Conservation (phyloP, 2,113 vertebrate genomes). For the Budorcas taxicolor region DNA sequence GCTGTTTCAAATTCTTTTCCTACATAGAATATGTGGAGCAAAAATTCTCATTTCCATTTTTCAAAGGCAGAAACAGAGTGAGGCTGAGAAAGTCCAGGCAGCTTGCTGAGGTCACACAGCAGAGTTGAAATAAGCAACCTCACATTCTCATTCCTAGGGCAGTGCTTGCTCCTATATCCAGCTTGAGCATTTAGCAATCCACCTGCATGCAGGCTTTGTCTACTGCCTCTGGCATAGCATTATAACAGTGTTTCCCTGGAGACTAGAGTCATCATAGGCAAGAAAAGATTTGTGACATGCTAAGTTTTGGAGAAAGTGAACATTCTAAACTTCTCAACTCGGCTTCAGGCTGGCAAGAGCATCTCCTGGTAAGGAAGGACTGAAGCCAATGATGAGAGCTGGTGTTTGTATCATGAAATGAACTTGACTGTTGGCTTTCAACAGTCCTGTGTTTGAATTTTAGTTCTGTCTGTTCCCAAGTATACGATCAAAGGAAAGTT, state of each 20-base stretch:
- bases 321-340: background rate
- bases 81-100: background rate
- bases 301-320: background rate
- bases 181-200: background rate
- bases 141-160: background rate
- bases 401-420: fast-evolving
- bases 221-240: background rate
- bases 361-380: background rate
- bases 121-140: too few species aligned
- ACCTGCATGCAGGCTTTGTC: background rate
- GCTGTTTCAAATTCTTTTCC: background rate
- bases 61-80: background rate
- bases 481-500: background rate
- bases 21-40: background rate
- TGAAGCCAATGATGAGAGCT: background rate
- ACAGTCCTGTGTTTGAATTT: background rate
- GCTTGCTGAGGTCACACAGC: background rate
- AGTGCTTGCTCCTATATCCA: fast-evolving
- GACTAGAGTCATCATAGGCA: background rate
- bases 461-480: background rate
- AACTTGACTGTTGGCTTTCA: background rate
- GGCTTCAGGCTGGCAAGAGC: background rate
- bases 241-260: background rate
- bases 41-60: background rate
- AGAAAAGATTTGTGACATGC: background rate